phyloP scores from a whole-genome alignment of 2,113 vertebrate genomes.

The Furnarius figulus region DNA sequence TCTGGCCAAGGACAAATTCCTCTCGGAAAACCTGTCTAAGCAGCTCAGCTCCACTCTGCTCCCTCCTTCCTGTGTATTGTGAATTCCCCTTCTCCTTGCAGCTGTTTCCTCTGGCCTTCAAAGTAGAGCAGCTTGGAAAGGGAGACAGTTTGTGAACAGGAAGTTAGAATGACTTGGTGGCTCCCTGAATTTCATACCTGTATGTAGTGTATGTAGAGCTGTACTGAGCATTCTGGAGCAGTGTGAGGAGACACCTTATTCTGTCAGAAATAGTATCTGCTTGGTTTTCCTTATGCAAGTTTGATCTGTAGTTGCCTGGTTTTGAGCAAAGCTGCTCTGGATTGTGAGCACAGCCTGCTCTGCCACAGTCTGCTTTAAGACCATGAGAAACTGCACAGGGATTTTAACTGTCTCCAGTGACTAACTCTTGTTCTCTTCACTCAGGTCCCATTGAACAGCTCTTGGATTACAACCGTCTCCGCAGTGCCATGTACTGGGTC shows the following conservation, averaged over 20 bases:
- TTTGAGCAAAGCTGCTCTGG: not conserved
- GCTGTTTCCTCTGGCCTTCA: slow-evolving; percentile 38
- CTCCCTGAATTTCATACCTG: not conserved
- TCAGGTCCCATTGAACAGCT: slow-evolving; percentile 92
- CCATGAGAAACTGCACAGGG: not conserved
- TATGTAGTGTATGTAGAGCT: not conserved
- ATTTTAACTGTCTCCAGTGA: not conserved
- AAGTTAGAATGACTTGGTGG: not conserved
- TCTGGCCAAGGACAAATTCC: slow-evolving; percentile 63
- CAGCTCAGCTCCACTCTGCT: slow-evolving; percentile 47
- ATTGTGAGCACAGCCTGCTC: not conserved
- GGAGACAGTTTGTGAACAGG: not conserved
- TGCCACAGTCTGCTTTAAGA: not conserved
- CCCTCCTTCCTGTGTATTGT: slow-evolving; percentile 39
- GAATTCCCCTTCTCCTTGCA: slow-evolving; percentile 1
- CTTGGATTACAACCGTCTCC: slow-evolving; percentile 93
- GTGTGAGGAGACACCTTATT: not conserved
- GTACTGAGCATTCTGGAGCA: not conserved
- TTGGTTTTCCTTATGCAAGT: not conserved
- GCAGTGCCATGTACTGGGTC: slow-evolving; percentile 94
- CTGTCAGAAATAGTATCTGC: not conserved
- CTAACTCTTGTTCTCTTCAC: slow-evolving; percentile 13
- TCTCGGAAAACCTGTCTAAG: slow-evolving; percentile 65
- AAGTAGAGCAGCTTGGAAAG: not conserved
- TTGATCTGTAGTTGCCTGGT: not conserved